Conservation (phyloP, 1,140 invertebrate species). For the Tetramorium parvispinum region DNA sequence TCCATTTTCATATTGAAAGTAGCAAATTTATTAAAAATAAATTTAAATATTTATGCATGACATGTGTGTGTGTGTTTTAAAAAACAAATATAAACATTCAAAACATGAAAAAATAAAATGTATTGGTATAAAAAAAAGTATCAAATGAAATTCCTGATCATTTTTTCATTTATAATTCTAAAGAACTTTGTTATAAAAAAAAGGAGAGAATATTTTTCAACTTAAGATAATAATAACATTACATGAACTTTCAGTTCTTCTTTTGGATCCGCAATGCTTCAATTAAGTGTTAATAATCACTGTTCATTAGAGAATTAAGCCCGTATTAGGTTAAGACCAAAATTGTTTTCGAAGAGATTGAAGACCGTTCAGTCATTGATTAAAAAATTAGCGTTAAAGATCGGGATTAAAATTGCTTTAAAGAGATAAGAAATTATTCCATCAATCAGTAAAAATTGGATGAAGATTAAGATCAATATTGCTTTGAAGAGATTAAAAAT, state of each 20-base stretch:
- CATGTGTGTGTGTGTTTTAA: not conserved
- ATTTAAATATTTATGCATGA: not conserved
- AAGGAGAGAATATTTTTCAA: not conserved
- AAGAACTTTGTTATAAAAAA: not conserved
- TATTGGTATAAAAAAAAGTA: not conserved
- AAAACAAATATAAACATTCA: not conserved
- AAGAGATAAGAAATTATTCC: not conserved
- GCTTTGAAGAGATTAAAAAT: not conserved
- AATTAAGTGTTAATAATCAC: not conserved
- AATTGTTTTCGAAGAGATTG: too few relatives aligned
- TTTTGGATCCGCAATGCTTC: not conserved
- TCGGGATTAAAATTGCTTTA: not conserved
- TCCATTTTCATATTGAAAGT: not conserved
- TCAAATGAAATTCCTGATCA: not conserved
- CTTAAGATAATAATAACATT: not conserved
- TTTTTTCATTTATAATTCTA: not conserved
- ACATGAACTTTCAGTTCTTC: not conserved
- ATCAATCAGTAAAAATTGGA: not conserved
- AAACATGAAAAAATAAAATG: not conserved
- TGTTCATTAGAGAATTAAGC: not conserved
- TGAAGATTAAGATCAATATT: not conserved
- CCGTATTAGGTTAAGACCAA: not conserved
- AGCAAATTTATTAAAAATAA: slow-evolving; percentile 22
- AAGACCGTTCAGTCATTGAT: not conserved
- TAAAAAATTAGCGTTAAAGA: not conserved